Evolutionary conservation across 2,797 vertebrate genomes (phyloP).

Genomic region (Microtus agrestis): DNA sequence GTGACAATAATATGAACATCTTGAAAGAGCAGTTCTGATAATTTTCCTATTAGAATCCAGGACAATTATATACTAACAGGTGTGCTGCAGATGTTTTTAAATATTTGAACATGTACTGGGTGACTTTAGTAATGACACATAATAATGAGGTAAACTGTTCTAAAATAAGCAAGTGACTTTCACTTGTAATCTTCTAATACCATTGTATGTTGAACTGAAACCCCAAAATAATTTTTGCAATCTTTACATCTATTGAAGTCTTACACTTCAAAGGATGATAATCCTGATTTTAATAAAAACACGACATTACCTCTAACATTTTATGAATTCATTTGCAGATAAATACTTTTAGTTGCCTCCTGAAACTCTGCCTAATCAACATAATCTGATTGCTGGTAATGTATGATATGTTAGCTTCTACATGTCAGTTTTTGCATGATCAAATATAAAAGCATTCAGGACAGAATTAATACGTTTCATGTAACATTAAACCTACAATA

Average conservation of each 20-base stretch:
- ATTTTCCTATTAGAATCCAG: conserved; percentile 75
- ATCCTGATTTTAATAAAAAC: conserved; percentile 1
- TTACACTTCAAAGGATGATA: conserved; percentile 44
- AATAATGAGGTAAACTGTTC: conserved; percentile 67
- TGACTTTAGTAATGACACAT: conserved; percentile 66
- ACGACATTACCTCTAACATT: not conserved
- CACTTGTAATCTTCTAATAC: conserved; percentile 57
- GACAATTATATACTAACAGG: conserved; percentile 77
- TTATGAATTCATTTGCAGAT: conserved; percentile 58
- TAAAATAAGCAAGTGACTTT: conserved; percentile 78
- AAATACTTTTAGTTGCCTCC: not conserved
- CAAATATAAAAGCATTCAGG: conserved; percentile 30
- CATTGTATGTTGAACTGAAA: not conserved
- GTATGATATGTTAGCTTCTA: not conserved
- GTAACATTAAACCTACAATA: conserved; percentile 58
- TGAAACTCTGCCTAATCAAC: not conserved
- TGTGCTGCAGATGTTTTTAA: conserved; percentile 69
- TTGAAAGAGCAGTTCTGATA: conserved; percentile 70
- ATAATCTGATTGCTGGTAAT: conserved; percentile 6
- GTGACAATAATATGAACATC: conserved; percentile 59
- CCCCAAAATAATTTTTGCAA: conserved; percentile 44
- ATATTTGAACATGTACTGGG: conserved; percentile 60
- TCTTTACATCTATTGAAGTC: conserved; percentile 47
- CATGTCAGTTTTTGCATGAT: conserved; percentile 47
- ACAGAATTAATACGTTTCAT: conserved; percentile 48